Percentiles rank a stretch among this genome's conserved stretches.
Conservation (phyloP, 2,113 vertebrate species). For the Heloderma charlesbogerti region DNA sequence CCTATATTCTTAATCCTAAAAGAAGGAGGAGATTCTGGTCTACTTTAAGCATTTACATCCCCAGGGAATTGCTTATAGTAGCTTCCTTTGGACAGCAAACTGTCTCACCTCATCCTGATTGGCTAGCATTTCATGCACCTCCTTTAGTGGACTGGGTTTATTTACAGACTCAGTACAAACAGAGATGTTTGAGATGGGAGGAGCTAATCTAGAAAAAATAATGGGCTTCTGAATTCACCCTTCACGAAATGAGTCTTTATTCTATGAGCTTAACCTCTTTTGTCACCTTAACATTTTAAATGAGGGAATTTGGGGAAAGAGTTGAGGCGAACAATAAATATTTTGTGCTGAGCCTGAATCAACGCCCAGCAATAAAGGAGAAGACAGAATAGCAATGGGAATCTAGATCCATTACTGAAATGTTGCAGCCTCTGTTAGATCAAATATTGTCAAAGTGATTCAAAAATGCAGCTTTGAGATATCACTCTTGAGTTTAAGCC, state of each 20-base stretch:
- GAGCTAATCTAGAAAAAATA: background rate
- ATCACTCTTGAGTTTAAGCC: background rate
- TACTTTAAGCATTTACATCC: background rate
- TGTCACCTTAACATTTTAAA: background rate
- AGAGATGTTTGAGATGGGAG: background rate
- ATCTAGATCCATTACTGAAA: constrained; percentile 21
- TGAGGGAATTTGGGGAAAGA: background rate
- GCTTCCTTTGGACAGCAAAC: background rate
- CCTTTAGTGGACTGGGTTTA: background rate
- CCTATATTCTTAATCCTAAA: background rate
- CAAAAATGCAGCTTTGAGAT: background rate
- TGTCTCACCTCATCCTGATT: background rate
- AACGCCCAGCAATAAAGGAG: background rate
- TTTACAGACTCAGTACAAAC: background rate
- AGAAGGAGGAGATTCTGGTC: background rate
- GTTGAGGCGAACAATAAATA: background rate
- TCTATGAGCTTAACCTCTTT: background rate
- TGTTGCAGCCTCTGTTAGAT: rapidly evolving
- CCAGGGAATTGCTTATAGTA: background rate
- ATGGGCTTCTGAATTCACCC: background rate
- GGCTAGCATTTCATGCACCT: background rate
- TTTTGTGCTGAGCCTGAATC: constrained; percentile 22
- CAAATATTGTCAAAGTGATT: background rate
- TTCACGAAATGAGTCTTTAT: constrained; percentile 5
- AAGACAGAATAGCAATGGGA: background rate